These are phyloP conservation scores for Hydractinia echinata DNA, from an alignment of 30 jellyfish, hydroid and myxozoan genomes.

Conservation along the genomic window DNA sequence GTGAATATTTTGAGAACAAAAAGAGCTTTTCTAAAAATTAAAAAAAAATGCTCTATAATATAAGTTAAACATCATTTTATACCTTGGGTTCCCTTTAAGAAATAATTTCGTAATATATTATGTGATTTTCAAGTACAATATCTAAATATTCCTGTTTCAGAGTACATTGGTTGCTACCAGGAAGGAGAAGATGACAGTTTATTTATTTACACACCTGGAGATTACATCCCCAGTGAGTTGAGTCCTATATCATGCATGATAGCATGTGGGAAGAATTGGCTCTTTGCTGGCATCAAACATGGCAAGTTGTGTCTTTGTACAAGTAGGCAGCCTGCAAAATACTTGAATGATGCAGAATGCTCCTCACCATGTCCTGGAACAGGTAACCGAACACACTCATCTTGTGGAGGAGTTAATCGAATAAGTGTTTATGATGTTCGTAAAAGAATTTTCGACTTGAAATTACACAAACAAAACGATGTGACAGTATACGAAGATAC, in stretches of 20 bases:
- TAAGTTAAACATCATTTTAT: no score
- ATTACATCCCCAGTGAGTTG: slow-evolving; percentile 65
- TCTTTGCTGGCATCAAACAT: slow-evolving; percentile 78
- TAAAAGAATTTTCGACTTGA: slow-evolving; percentile 65
- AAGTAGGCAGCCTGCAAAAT: slow-evolving; percentile 34
- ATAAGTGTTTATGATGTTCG: slow-evolving; percentile 80
- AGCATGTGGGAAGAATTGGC: slow-evolving; percentile 75
- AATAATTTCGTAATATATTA: no score
- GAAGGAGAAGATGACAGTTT: slow-evolving; percentile 57
- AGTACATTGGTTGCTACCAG: slow-evolving; percentile 76
- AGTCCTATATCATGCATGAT: slow-evolving; percentile 91
- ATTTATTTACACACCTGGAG: slow-evolving; percentile 83
- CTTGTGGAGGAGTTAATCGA: slow-evolving; percentile 83
- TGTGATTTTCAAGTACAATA: no score
- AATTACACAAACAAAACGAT: background rate
- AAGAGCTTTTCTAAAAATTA: no score
- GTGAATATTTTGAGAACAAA: no score
- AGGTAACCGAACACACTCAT: slow-evolving; percentile 34
- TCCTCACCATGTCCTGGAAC: slow-evolving; percentile 43
- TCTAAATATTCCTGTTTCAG: slow-evolving; percentile 29
- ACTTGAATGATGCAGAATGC: slow-evolving; percentile 51
- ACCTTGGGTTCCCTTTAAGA: no score
- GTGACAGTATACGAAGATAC: background rate
- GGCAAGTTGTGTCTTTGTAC: slow-evolving; percentile 89
- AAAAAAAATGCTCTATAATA: no score